Conservation (phyloP, 2,888 invertebrate genomes). For the Reticulitermes lucifugus region DNA sequence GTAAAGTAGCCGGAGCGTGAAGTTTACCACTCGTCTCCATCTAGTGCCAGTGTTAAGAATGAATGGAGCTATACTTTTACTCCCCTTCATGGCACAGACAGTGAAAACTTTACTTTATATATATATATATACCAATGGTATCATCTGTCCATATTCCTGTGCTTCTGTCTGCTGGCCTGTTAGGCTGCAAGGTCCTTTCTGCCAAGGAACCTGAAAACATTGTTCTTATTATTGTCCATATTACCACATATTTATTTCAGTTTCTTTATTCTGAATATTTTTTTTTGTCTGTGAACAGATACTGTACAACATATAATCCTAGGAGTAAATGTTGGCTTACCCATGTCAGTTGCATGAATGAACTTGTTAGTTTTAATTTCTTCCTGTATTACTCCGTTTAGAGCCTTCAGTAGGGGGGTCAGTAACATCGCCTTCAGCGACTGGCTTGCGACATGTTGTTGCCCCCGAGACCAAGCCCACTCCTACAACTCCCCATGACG, state of each 20-base stretch:
- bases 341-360: not conserved
- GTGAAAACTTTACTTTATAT: too few relatives aligned
- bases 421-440: constrained; percentile 59
- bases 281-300: not conserved
- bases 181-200: constrained; percentile 18
- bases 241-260: too few relatives aligned
- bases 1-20: too few relatives aligned
- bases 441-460: constrained; percentile 77
- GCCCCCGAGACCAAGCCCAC: constrained; percentile 75
- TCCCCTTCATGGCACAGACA: too few relatives aligned
- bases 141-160: constrained; percentile 5
- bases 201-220: not conserved
- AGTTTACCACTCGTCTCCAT: too few relatives aligned
- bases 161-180: constrained; percentile 28
- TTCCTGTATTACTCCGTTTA: constrained; percentile 22
- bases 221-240: too few relatives aligned
- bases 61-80: too few relatives aligned
- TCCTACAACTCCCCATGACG: constrained; percentile 59
- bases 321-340: not conserved
- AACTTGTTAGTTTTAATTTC: constrained; percentile 5
- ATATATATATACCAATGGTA: not conserved
- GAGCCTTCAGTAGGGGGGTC: constrained; percentile 53
- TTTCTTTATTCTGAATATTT: too few relatives aligned
- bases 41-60: too few relatives aligned
- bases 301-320: not conserved